Evolutionary conservation across 2,888 invertebrate genomes (phyloP).

Genomic region (Creontiades dilutus): DNA sequence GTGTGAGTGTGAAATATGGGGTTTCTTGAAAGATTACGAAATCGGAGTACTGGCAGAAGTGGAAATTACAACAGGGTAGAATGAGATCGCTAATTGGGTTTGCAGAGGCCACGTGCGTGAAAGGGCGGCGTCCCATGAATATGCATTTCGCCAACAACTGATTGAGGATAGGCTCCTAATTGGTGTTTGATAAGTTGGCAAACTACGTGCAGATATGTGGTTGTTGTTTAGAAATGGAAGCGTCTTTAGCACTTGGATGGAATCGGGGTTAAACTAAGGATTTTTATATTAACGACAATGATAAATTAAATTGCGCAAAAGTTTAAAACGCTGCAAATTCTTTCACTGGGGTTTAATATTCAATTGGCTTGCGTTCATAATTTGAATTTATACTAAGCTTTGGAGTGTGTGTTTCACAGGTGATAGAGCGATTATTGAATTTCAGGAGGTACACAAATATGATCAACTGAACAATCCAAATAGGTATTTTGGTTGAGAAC

Average conservation of each 20-base stretch:
- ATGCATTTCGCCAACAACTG: slow-evolving; percentile 13
- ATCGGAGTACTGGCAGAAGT: neutral
- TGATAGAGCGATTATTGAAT: too few relatives aligned
- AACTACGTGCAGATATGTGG: neutral
- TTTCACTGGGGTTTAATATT: too few relatives aligned
- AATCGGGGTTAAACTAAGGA: too few relatives aligned
- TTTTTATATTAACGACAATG: too few relatives aligned
- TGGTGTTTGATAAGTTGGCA: slow-evolving; percentile 7
- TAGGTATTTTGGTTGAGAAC: too few relatives aligned
- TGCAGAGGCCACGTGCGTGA: neutral
- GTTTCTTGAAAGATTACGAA: neutral
- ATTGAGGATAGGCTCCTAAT: neutral
- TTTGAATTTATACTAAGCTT: too few relatives aligned
- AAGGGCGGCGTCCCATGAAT: slow-evolving; percentile 2
- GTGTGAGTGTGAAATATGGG: neutral
- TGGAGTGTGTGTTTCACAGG: too few relatives aligned
- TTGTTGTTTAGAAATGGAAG: neutral
- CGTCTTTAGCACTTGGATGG: neutral
- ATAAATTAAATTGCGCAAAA: too few relatives aligned
- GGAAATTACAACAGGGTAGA: neutral
- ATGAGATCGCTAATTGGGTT: slow-evolving; percentile 28
- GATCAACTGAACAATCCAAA: too few relatives aligned
- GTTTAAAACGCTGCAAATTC: too few relatives aligned
- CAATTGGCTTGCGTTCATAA: too few relatives aligned
- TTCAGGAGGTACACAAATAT: too few relatives aligned